Conservation (phyloP, 2,888 invertebrate species). For the Dione vanillae region DNA sequence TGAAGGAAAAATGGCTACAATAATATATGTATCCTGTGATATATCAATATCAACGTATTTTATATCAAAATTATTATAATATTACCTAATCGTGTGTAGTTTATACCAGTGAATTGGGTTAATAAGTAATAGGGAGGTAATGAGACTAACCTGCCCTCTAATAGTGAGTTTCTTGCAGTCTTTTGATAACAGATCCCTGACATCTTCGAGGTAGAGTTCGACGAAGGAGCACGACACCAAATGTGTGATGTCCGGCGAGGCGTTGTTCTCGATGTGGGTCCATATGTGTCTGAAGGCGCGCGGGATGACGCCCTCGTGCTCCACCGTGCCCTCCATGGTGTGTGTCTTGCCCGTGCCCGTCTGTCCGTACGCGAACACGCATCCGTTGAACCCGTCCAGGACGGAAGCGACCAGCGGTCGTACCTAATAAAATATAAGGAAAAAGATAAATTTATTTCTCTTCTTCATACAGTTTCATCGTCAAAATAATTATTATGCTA, state of each 20-base stretch:
- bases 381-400: slow-evolving; percentile 98
- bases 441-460: too few relatives aligned
- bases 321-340: slow-evolving; percentile 89
- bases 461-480: too few relatives aligned
- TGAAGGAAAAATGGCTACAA: background rate
- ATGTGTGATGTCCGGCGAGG: slow-evolving; percentile 96
- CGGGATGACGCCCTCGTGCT: slow-evolving; percentile 94
- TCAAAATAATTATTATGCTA: too few relatives aligned
- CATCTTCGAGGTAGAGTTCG: slow-evolving; percentile 98
- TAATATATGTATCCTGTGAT: too few relatives aligned
- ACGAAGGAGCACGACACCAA: slow-evolving; percentile 98
- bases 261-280: slow-evolving; percentile 92
- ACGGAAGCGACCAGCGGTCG: slow-evolving; percentile 97
- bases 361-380: slow-evolving; percentile 99
- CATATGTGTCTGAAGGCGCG: slow-evolving; percentile 99
- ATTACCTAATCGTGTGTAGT: too few relatives aligned
- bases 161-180: slow-evolving; percentile 91
- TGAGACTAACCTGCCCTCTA: slow-evolving; percentile 75
- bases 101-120: too few relatives aligned
- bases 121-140: too few relatives aligned
- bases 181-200: slow-evolving; percentile 87
- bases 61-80: too few relatives aligned
- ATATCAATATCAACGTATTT: too few relatives aligned
- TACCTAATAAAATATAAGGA: slow-evolving; percentile 78
- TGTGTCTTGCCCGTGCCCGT: slow-evolving; percentile 97